phyloP scores from a whole-genome alignment of 2,113 vertebrate genomes.

The Rhadina sibilatrix region DNA sequence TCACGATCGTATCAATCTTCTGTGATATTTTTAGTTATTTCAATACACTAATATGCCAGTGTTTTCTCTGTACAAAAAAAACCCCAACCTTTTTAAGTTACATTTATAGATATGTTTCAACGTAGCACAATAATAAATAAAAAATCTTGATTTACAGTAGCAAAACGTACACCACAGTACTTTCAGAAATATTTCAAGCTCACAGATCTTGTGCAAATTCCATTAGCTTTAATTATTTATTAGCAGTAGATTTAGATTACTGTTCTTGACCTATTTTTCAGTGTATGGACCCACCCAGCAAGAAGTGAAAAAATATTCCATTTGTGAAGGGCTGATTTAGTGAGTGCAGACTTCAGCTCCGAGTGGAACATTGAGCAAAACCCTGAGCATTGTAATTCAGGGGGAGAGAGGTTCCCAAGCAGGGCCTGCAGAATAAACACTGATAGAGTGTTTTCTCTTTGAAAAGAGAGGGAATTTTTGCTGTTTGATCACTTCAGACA shows the following conservation, averaged over 20 bases:
- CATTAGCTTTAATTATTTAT: constrained; percentile 89
- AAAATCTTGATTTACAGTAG: constrained; percentile 69
- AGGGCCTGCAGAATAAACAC: constrained; percentile 35
- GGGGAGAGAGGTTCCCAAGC: not conserved
- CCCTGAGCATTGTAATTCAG: not conserved
- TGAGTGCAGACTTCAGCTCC: constrained; percentile 45
- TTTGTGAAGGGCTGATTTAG: constrained; percentile 65
- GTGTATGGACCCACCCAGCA: constrained; percentile 64
- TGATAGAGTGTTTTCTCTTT: not conserved
- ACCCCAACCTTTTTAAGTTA: not conserved
- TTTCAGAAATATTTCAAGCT: constrained; percentile 73
- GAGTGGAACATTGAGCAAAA: constrained; percentile 46
- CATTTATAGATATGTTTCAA: constrained; percentile 63
- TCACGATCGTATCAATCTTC: not conserved
- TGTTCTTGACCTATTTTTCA: constrained; percentile 83
- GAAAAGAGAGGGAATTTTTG: not conserved
- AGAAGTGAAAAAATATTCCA: constrained; percentile 74
- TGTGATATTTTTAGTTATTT: not conserved
- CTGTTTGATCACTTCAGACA: constrained; percentile 13
- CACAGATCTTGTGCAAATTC: constrained; percentile 81
- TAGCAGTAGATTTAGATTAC: constrained; percentile 81
- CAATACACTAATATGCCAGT: not conserved
- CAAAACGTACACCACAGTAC: constrained; percentile 58
- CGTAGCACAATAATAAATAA: constrained; percentile 72
- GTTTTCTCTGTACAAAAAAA: not conserved